Conservation (phyloP, 1,140 invertebrate genomes). For the Aphis gossypii region DNA sequence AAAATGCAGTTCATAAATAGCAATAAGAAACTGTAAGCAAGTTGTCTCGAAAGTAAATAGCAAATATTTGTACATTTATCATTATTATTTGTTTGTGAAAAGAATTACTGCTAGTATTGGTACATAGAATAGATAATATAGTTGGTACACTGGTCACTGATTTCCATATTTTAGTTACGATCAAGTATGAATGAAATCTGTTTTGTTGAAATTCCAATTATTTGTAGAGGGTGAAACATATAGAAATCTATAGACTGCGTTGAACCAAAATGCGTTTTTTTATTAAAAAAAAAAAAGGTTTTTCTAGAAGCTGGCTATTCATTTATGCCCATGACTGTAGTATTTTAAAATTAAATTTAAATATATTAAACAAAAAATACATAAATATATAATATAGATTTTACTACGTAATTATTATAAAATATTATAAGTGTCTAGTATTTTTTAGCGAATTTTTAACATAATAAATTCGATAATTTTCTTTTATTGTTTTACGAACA, state of each 20-base stretch:
- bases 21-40: not conserved
- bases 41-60: not conserved
- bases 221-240: not conserved
- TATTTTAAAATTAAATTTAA: not conserved
- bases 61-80: conserved; percentile 13
- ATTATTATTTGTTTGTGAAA: not conserved
- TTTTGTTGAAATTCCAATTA: conserved; percentile 4
- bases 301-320: not conserved
- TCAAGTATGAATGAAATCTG: not conserved
- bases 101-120: not conserved
- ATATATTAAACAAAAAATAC: not conserved
- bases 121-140: not conserved
- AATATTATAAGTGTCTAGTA: not conserved
- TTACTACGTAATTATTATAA: not conserved
- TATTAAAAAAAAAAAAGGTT: not conserved
- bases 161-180: not conserved
- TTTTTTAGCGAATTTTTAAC: not conserved
- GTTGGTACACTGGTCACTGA: not conserved
- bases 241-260: not conserved
- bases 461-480: not conserved
- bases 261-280: not conserved
- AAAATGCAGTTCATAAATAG: not conserved
- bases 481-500: not conserved
- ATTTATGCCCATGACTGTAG: not conserved
- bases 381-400: not conserved